Evolutionary conservation across 2,113 vertebrate genomes (phyloP).

Genomic region (Megaceryle torquata): DNA sequence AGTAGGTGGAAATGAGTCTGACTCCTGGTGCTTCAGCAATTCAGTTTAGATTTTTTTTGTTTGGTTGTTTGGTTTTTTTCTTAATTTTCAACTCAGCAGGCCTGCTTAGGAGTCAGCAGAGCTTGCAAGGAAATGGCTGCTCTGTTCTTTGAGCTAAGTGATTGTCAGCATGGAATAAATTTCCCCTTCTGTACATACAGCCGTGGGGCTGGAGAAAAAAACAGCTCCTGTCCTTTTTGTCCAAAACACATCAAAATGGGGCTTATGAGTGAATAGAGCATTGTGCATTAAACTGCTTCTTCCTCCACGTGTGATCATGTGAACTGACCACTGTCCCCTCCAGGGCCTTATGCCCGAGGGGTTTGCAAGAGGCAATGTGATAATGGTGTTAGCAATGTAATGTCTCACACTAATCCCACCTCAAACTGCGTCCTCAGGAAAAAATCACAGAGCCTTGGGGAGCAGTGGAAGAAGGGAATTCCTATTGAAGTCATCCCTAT

Average conservation of each 20-base stretch:
- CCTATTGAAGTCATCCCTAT: slow-evolving; percentile 96
- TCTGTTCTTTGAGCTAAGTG: neutral
- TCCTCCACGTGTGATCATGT: neutral
- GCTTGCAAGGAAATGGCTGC: neutral
- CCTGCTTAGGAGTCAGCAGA: neutral
- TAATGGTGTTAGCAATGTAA: neutral
- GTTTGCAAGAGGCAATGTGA: neutral
- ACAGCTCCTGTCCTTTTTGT: neutral
- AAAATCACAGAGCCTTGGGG: slow-evolving; percentile 86
- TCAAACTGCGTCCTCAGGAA: slow-evolving; percentile 77
- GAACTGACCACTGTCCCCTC: neutral
- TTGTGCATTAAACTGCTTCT: neutral
- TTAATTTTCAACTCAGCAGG: neutral
- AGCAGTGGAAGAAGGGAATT: slow-evolving; percentile 95
- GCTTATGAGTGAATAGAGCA: neutral
- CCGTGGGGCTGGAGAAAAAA: neutral
- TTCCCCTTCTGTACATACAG: neutral
- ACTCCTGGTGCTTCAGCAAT: neutral
- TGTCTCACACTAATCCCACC: neutral
- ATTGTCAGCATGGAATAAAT: neutral
- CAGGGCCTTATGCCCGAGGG: neutral
- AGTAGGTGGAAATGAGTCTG: neutral
- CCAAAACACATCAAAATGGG: neutral
- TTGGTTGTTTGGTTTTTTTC: neutral
- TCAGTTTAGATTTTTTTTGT: neutral